Evolutionary conservation across 2,797 vertebrate species (phyloP), one percentile per base, ranked within the genome.

Genomic region (Sebastes minor): DNA sequence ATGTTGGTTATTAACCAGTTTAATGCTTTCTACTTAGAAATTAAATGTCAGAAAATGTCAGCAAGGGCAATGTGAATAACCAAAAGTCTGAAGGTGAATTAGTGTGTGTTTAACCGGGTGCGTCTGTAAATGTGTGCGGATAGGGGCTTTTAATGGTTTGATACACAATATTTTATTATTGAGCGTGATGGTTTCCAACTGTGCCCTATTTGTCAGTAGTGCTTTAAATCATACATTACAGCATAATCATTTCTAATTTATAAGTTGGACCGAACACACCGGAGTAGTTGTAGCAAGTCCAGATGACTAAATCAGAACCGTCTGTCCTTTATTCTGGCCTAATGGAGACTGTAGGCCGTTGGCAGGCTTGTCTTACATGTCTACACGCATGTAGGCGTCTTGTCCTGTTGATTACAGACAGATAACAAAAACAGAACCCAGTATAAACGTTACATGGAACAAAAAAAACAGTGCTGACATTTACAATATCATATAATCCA

Each of bases 291-390:
- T 61, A 46, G n/a, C 10, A 27, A 64, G 68, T 82, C 78, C 86
- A 89, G 52, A 85, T 78, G 78, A 81, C 46, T 85, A 76, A 86
- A 89, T 2, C 33, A 80, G 64, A 86, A 78, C 57, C 64, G 42
- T 35, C 78, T 71, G 71, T 82, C 69, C 30, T 35, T 73, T 49
- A 28, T 76, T 71, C 22, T 49, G 33, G 53, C 52, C 16, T 71
- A 68, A 71, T 35, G 49, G 27, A 62, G 70, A 67, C 66, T 59
- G 46, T 13, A 61, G 66, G 62, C 63, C 20, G 38, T 71, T 81
- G 79, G 81, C 76, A 65, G 61, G 12, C 61, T 71, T 11, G 6
- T 56, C 52, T 64, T 64, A 10, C 53, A 81, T 61, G 60, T 42
- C 42, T 35, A 28, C 20, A 67, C 65, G 53, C 52, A 61, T 61